A percentile compares a stretch with the other conserved stretches of the same genome.
phyloP scores from a whole-genome alignment of 2,113 vertebrate species.

The Irena cyanogastra region DNA sequence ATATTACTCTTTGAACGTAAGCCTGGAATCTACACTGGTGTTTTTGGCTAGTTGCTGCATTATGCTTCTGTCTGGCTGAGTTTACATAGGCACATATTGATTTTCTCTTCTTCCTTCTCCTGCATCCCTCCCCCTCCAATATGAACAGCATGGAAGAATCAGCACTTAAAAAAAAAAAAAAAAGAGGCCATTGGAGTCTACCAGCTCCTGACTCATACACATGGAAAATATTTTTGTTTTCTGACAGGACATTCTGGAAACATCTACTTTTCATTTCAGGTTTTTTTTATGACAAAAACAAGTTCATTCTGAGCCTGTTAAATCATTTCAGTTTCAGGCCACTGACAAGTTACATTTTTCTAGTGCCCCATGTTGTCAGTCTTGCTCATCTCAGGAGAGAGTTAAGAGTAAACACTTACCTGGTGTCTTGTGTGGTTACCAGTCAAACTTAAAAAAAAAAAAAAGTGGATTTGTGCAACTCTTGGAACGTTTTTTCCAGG shows the following conservation, averaged over 20 bases:
- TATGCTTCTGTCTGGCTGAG: conserved; percentile 12
- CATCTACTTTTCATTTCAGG: conserved; percentile 2
- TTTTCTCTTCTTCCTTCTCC: background rate
- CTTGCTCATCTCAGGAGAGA: conserved; percentile 31
- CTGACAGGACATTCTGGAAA: conserved; percentile 8
- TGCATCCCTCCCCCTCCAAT: background rate
- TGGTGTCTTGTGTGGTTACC: background rate
- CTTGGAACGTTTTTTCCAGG: background rate
- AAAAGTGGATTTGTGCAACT: background rate
- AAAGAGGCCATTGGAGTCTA: background rate
- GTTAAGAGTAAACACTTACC: conserved; percentile 41
- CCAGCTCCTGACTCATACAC: background rate
- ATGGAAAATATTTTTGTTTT: background rate
- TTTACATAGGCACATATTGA: background rate
- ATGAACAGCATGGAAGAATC: background rate
- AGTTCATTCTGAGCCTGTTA: conserved; percentile 22
- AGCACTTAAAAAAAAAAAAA: background rate
- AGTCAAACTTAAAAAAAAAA: background rate
- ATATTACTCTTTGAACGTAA: background rate
- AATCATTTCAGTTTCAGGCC: conserved; percentile 30
- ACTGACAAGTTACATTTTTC: conserved; percentile 45
- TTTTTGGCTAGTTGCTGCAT: conserved; percentile 18
- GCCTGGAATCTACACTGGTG: background rate
- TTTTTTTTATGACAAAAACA: background rate
- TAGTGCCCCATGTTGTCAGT: conserved; percentile 20